phyloP scores from a whole-genome alignment of 2,888 invertebrate genomes.

The Hypselothyrea guttata region DNA sequence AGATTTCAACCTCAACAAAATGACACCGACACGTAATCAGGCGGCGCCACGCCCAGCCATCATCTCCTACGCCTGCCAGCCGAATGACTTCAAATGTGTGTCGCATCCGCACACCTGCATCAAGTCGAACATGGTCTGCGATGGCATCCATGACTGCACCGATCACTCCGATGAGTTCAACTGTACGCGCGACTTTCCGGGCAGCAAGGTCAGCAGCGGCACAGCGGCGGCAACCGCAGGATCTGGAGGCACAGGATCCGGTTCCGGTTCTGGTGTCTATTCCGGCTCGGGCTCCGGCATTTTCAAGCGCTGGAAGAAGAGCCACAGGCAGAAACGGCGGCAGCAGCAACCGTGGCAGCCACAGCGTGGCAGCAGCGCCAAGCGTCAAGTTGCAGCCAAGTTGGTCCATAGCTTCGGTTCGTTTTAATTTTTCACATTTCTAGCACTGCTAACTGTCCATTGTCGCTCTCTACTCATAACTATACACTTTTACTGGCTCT shows the following conservation, averaged over 20 bases:
- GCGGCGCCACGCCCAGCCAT: conserved; percentile 38
- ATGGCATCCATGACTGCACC: conserved; percentile 84
- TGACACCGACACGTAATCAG: conserved; percentile 45
- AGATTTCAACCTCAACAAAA: conserved; percentile 74
- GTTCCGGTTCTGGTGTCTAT: neutral
- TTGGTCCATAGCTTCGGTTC: conserved; percentile 75
- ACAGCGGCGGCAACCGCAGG: neutral
- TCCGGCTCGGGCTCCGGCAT: conserved; percentile 3
- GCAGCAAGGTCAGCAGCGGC: conserved; percentile 16
- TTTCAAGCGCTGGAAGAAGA: conserved; percentile 81
- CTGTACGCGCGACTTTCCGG: conserved; percentile 81
- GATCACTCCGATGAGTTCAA: conserved; percentile 86
- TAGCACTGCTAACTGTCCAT: neutral
- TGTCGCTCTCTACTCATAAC: neutral
- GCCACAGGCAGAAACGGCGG: conserved; percentile 24
- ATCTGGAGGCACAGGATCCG: neutral
- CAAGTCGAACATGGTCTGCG: conserved; percentile 83
- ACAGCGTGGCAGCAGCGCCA: conserved; percentile 10
- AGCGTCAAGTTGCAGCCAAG: conserved; percentile 32
- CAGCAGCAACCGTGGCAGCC: conserved; percentile 10
- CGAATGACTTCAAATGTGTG: conserved; percentile 81
- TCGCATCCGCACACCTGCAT: conserved; percentile 82
- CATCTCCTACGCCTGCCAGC: conserved; percentile 71
- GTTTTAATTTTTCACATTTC: conserved; percentile 60
- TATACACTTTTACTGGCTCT: conserved; percentile 26